Conservation (phyloP, 2,888 invertebrate genomes). For the Xestia xanthographa region DNA sequence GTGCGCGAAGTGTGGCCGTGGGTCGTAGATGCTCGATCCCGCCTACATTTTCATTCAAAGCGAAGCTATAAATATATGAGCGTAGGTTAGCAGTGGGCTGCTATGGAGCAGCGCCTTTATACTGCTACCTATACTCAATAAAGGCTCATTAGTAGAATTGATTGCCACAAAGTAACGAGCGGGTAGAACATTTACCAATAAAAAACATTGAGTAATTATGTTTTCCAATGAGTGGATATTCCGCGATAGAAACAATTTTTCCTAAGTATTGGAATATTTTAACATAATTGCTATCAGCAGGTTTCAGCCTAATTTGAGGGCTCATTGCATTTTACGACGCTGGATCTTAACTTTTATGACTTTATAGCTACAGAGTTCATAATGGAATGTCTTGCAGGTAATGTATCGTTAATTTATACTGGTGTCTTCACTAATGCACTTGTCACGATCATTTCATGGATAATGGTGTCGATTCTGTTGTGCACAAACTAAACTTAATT, state of each 20-base stretch:
- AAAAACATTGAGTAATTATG: conserved; percentile 15
- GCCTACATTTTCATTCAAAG: neutral
- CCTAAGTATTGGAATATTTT: neutral
- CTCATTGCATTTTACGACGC: conserved; percentile 22
- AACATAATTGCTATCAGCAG: conserved; percentile 21
- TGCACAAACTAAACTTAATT: no score
- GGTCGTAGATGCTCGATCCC: neutral
- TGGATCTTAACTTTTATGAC: conserved; percentile 5
- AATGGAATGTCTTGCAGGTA: neutral
- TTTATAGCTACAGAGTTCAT: conserved; percentile 10
- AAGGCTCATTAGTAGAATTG: conserved; percentile 24
- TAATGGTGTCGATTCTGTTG: no score
- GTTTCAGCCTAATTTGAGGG: conserved; percentile 23
- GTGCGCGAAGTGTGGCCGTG: neutral
- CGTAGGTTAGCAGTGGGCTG: neutral
- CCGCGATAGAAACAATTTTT: neutral
- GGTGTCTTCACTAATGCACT: neutral
- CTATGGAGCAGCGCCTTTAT: neutral
- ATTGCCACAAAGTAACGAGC: conserved; percentile 2
- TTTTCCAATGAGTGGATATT: neutral
- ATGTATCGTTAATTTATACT: neutral
- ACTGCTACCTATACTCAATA: neutral
- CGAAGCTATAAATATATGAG: neutral
- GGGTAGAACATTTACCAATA: neutral
- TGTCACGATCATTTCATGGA: neutral